phyloP scores from a whole-genome alignment of 2,113 vertebrate genomes.

The Herpailurus yagouaroundi region DNA sequence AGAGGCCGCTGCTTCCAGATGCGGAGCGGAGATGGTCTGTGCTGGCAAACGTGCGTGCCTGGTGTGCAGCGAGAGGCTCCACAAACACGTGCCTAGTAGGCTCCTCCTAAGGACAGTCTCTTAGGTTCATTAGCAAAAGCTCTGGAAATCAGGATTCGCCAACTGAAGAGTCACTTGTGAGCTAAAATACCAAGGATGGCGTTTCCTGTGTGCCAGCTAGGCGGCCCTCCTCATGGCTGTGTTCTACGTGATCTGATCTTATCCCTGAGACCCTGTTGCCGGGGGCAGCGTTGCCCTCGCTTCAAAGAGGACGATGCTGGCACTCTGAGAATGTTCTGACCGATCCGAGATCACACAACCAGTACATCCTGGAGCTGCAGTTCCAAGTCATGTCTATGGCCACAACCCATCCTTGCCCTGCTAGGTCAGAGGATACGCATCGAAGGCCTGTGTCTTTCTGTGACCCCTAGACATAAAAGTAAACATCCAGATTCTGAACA shows the following conservation, averaged over 20 bases:
- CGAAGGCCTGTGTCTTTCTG: background rate
- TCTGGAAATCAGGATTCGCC: background rate
- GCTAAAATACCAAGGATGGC: background rate
- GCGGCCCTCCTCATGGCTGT: background rate
- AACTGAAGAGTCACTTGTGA: background rate
- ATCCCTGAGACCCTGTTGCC: background rate
- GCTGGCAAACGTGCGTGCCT: background rate
- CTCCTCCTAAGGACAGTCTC: background rate
- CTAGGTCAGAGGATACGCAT: background rate
- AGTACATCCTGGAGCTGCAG: background rate
- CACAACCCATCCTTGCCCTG: background rate
- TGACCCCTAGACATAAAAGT: background rate
- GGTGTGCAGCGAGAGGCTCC: background rate
- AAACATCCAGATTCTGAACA: background rate
- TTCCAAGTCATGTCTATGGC: background rate
- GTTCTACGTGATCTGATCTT: background rate
- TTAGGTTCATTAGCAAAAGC: background rate
- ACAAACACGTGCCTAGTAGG: background rate
- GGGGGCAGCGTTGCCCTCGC: background rate
- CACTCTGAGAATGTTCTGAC: background rate
- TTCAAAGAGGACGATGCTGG: background rate
- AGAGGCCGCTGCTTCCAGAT: background rate
- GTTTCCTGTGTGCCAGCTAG: accelerated
- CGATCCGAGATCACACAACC: background rate
- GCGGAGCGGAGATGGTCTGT: background rate